Evolutionary conservation across 53 echinoderm and acorn worm genomes (phyloP), one percentile per base, ranked within the genome.

Genomic region (Stichopus horrens): DNA sequence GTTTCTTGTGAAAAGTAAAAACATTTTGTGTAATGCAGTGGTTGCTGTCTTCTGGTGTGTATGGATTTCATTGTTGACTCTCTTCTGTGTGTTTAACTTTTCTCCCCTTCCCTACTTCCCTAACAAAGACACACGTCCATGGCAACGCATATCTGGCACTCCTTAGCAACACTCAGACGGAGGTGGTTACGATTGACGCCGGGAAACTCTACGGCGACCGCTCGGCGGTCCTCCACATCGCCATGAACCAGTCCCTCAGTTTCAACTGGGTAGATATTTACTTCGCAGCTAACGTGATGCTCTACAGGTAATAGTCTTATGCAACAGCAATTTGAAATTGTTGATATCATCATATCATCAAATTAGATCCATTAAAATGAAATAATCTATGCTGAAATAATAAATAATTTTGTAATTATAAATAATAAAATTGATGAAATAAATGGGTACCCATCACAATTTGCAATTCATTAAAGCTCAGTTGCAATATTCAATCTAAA

Each of bases 131-230:
- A 6, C 96, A 96, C 89, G 90, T 94, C 52, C 88, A 92, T 86
- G 96, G 96, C 21, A 96, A 96, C 56, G 92, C 96, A 18, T 94
- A 96, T 19, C 90, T 96, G 3, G 96, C 96, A 9, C 88, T 96
- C 53, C 67, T 96, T 13, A 96, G 92, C 59, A 57, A 94, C 81
- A 94, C 96, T 21, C 83, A 74, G 20, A 20, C 66, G 21, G 92
- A 96, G 20, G 18, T 13, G 23, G 90, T 96, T 13, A 63, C 78
- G 6, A 83, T 94, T 19, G 86, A 84, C 6, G 96, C 94, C 57
- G 94, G 96, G 20, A 86, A 81, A 71, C 86, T 96, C 23, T 91
- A 88, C 55, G 96, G 96, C 18, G 96, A 96, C 68, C 92, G 96
- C 11, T 92, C 94, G 60, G 96, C 91, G 18, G 94, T 96, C 18